A percentile compares a stretch with the other conserved stretches of the same genome.
Conservation (phyloP, 2,888 invertebrate species). For the Blomia tropicalis region DNA sequence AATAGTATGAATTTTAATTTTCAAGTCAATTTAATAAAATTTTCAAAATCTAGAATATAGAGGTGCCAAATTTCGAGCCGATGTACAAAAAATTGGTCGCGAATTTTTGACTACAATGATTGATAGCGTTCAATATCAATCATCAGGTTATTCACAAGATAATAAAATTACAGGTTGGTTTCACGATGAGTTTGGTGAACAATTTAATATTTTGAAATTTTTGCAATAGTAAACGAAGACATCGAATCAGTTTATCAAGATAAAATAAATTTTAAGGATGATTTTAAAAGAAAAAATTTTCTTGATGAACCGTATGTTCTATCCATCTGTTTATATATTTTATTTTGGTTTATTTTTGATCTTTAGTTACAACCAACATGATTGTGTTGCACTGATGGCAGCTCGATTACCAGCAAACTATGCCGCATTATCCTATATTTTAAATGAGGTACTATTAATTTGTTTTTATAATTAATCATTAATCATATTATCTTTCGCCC, state of each 20-base stretch:
- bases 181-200: too few relatives aligned
- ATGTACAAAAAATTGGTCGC: constrained; percentile 5
- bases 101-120: neutral
- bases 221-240: too few relatives aligned
- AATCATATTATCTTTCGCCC: constrained; percentile 21
- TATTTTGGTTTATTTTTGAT: too few relatives aligned
- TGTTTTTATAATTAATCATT: neutral
- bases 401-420: constrained; percentile 57
- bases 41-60: constrained; percentile 22
- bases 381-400: constrained; percentile 52
- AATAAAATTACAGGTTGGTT: too few relatives aligned
- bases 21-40: neutral
- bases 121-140: too few relatives aligned
- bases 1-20: constrained; percentile 15
- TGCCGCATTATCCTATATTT: constrained; percentile 50
- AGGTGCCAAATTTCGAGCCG: constrained; percentile 9
- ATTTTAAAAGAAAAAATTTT: neutral
- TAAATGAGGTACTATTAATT: constrained; percentile 50
- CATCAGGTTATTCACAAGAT: too few relatives aligned
- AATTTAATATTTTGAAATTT: too few relatives aligned
- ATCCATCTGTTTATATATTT: too few relatives aligned
- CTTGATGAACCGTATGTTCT: neutral
- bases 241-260: too few relatives aligned
- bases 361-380: constrained; percentile 45
- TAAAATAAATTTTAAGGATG: neutral